Conservation (phyloP, 2,888 invertebrate genomes). For the Clostera curtula region DNA sequence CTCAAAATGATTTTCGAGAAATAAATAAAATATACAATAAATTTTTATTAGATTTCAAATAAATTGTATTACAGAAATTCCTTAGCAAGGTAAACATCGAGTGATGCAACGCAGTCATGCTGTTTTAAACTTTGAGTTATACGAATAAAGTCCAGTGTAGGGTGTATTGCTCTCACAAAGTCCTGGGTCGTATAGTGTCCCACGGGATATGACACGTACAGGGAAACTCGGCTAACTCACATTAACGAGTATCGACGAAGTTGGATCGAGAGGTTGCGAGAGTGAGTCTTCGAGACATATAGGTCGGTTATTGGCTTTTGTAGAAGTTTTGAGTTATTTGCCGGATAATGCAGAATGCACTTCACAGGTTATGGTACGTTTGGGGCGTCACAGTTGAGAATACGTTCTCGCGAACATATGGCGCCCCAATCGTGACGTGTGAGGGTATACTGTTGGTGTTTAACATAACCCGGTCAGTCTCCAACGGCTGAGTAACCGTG, state of each 20-base stretch:
- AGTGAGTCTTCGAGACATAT: slow-evolving; percentile 17
- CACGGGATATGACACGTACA: slow-evolving; percentile 18
- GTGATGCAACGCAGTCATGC: neutral
- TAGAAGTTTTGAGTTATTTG: too few relatives aligned
- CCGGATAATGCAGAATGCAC: too few relatives aligned
- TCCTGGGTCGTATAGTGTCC: slow-evolving; percentile 23
- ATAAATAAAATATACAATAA: neutral
- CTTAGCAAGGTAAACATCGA: slow-evolving; percentile 15
- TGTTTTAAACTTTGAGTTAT: slow-evolving; percentile 12
- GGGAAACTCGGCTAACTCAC: slow-evolving; percentile 26
- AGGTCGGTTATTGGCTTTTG: slow-evolving; percentile 13
- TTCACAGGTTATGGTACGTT: too few relatives aligned
- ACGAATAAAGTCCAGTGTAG: slow-evolving; percentile 12
- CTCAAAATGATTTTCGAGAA: too few relatives aligned
- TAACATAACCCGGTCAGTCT: too few relatives aligned
- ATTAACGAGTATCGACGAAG: slow-evolving; percentile 27
- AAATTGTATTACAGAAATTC: slow-evolving; percentile 16
- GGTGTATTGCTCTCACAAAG: slow-evolving; percentile 15
- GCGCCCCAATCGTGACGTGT: too few relatives aligned
- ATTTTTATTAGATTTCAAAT: slow-evolving; percentile 6
- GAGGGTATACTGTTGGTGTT: too few relatives aligned
- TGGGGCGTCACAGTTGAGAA: too few relatives aligned
- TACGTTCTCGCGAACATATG: too few relatives aligned
- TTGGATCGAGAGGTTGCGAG: slow-evolving; percentile 8
- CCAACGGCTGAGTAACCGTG: too few relatives aligned